Base-by-base conservation (phyloP, 2,113 vertebrate species). In the Calonectris borealis region DNA sequence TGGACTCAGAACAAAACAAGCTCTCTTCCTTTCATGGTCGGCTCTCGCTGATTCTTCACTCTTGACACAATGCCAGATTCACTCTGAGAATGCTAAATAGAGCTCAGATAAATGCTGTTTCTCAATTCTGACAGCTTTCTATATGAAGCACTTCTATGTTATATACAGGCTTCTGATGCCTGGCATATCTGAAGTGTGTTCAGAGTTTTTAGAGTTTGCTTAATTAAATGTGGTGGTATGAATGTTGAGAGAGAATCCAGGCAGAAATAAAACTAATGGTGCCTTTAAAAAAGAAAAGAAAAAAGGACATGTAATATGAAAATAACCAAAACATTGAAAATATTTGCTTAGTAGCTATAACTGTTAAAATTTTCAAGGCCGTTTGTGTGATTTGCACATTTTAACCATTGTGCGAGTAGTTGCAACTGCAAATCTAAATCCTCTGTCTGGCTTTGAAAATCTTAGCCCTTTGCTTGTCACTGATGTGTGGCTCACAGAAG, bases 1-100 rank as follows among this genome's bases (percentile, higher is more conserved):
- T 91, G 87, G 77, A 68, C 20, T 76, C 20, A 6, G 76, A 93
- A 90, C 70, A 96, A 97, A 91, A 69, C 71, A 76, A 78, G 27
- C 64, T 83, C 68, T 90, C 51, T 80, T 89, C 54, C 51, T 93
- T 97, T 90, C 44, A 32, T 86, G 40, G 48, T 54, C 4, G 36
- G 20, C 34, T 89, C 54, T 90, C 0, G 0, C 72, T 70, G 70
- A 51, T 72, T 89, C 75, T 58, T 90, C 54, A 16, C n/a, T 91
- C 64, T 38, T 52, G 24, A 85, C 70, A 40, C 44, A 62, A 20
- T 3, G 4, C 88, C 88, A 88, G 64, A 61, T 85, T 91, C 55
- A 81, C 64, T 52, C 32, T 38, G 49, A 77, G 91, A 92, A 92
- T 71, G 25, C n/a, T 93, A 89, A 94, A 80, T 32, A 62, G 62